Conservation (phyloP, 2,797 vertebrate species). For the Orestias chungarensis region DNA sequence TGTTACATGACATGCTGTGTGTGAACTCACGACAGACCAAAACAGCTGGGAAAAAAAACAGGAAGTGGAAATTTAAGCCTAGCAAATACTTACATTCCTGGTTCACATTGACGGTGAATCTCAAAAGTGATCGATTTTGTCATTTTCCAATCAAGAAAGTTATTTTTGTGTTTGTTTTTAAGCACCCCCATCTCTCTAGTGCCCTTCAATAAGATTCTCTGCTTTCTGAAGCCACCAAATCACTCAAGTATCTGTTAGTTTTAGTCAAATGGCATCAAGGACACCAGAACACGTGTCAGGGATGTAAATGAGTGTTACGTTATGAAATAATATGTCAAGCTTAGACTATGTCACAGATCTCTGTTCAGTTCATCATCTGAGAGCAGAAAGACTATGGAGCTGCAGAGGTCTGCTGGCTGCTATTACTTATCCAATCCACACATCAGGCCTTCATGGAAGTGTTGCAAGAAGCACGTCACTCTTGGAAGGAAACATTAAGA, state of each 20-base stretch:
- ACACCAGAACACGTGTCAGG: too few species aligned
- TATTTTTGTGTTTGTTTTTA: neutral
- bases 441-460: neutral
- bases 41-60: neutral
- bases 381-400: too few species aligned
- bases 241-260: too few species aligned
- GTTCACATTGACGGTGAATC: neutral
- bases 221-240: too few species aligned
- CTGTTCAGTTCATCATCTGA: too few species aligned
- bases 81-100: neutral
- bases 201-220: neutral
- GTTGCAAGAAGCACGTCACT: neutral
- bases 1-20: constrained; percentile 36
- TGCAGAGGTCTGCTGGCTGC: too few species aligned
- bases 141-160: neutral
- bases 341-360: too few species aligned
- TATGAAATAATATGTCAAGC: too few species aligned
- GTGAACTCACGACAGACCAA: constrained; percentile 13
- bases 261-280: too few species aligned
- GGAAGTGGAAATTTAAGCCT: neutral
- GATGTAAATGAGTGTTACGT: too few species aligned
- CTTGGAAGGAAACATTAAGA: neutral
- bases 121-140: neutral
- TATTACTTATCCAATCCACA: too few species aligned
- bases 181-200: neutral